phyloP scores from a whole-genome alignment of 37 sponge, comb jelly and placozoan species.

The Diacarnus erythraeanus region DNA sequence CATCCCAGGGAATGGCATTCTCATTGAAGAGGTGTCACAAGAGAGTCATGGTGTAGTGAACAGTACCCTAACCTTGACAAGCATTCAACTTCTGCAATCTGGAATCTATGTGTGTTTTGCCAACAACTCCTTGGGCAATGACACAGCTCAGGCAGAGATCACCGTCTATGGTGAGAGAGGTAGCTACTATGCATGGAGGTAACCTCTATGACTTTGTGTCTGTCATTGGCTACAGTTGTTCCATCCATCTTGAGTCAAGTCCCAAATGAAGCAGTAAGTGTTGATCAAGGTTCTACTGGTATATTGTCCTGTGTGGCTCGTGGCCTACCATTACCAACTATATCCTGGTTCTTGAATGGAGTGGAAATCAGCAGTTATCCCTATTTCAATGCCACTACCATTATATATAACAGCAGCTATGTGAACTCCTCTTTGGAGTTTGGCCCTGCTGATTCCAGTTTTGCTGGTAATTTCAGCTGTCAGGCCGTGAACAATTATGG shows the following conservation, averaged over 20 bases:
- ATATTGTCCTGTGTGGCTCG: slow-evolving; percentile 11
- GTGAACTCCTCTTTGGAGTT: slow-evolving; percentile 7
- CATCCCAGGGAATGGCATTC: background rate
- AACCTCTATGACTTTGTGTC: no score
- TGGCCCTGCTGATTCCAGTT: background rate
- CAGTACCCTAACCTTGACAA: background rate
- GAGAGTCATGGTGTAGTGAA: background rate
- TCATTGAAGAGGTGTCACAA: background rate
- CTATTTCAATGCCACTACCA: background rate
- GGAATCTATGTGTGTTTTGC: background rate
- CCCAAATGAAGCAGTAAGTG: no score
- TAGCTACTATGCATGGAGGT: no score
- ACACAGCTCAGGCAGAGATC: background rate
- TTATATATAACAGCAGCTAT: background rate
- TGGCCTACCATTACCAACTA: slow-evolving; percentile 7
- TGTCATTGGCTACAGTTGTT: no score
- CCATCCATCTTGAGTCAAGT: no score
- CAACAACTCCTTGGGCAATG: background rate
- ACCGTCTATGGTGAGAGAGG: background rate
- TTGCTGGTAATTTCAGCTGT: slow-evolving; percentile 10
- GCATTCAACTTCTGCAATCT: background rate
- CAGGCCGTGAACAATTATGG: background rate
- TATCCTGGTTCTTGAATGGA: slow-evolving; percentile 1
- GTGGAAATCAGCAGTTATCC: background rate
- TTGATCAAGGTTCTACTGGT: background rate